Conservation (phyloP, 2,888 invertebrate genomes). For the Apotomis turbidana region DNA sequence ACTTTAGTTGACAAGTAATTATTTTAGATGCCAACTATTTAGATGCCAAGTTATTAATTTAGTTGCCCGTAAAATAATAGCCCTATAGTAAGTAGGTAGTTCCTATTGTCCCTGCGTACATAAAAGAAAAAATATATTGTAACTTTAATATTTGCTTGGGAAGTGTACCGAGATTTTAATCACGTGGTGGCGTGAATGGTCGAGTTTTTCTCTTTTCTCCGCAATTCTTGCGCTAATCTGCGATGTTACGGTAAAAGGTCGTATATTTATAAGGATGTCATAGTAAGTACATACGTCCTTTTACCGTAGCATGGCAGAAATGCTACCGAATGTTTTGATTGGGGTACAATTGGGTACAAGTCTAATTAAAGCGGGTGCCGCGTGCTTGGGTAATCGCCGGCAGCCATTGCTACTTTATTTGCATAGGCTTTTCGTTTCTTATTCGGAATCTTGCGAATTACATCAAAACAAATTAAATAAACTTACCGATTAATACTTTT, state of each 20-base stretch:
- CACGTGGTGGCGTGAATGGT: conserved; percentile 15
- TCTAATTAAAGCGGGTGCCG: background rate
- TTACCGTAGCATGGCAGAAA: too few species aligned
- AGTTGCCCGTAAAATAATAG: too few species aligned
- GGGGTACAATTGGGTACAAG: background rate
- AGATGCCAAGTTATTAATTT: too few species aligned
- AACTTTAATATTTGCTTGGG: conserved; percentile 20
- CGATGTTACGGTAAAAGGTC: too few species aligned
- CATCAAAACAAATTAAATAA: background rate
- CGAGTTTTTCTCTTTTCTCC: background rate
- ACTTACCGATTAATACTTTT: background rate
- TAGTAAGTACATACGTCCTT: too few species aligned
- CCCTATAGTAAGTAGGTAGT: background rate
- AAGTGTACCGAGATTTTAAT: conserved; percentile 9
- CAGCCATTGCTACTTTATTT: background rate
- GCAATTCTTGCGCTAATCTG: background rate
- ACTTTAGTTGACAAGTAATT: too few species aligned
- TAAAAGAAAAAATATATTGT: conserved; percentile 8
- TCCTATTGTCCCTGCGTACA: conserved; percentile 31
- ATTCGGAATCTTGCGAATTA: background rate
- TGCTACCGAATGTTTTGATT: conserved; percentile 10
- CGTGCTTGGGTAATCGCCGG: background rate
- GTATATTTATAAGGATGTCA: too few species aligned
- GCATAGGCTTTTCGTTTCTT: background rate
- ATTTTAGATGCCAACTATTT: too few species aligned